Percentiles rank a stretch among this genome's conserved stretches.
phyloP scores from a whole-genome alignment of 2,888 invertebrate genomes.

The Chloroclystis v-ata region DNA sequence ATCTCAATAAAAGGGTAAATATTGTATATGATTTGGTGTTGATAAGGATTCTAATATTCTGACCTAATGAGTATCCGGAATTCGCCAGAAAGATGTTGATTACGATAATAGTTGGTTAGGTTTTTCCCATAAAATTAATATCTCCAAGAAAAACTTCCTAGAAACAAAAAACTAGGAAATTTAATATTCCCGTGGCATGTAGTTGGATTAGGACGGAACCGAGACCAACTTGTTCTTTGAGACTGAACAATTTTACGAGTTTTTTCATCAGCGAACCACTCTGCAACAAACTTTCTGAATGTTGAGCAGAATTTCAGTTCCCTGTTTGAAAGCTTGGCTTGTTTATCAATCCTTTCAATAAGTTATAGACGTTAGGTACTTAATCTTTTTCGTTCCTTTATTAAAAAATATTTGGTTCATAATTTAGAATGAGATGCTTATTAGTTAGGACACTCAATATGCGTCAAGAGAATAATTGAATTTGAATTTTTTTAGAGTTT shows the following conservation, averaged over 20 bases:
- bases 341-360: not conserved
- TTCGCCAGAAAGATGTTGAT: no score
- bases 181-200: slow-evolving; percentile 57
- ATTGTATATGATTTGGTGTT: no score
- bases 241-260: slow-evolving; percentile 26
- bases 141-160: slow-evolving; percentile 50
- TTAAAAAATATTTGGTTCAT: no score
- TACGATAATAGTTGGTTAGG: no score
- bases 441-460: no score
- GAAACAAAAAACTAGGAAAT: slow-evolving; percentile 63
- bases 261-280: slow-evolving; percentile 19
- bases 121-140: slow-evolving; percentile 58
- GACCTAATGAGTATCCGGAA: no score
- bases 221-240: slow-evolving; percentile 29
- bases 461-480: no score
- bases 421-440: no score
- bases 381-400: no score
- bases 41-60: no score
- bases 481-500: no score
- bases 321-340: not conserved
- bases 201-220: slow-evolving; percentile 29
- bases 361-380: not conserved
- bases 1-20: no score
- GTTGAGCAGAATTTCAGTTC: slow-evolving; percentile 14
- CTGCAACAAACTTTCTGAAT: slow-evolving; percentile 17